A percentile compares a stretch with the other conserved stretches of the same genome.
Conservation (phyloP, 2,113 vertebrate species). For the Catharus fuscescens region DNA sequence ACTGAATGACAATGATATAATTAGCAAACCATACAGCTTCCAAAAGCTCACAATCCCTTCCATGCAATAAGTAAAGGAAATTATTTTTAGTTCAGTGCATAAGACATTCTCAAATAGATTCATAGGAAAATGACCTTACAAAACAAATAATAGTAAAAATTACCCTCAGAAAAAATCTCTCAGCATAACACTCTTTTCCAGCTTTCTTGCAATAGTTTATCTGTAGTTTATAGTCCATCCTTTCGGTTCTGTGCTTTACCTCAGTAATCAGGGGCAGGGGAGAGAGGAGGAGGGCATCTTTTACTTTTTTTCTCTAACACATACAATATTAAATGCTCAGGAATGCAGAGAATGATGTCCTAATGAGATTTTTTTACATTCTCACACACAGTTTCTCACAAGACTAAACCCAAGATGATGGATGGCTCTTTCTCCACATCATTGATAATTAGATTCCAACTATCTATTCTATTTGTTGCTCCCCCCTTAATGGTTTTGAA, state of each 20-base stretch:
- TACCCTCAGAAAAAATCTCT: neutral
- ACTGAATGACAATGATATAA: constrained; percentile 28
- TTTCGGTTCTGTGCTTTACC: neutral
- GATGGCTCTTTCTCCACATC: neutral
- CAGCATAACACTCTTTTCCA: neutral
- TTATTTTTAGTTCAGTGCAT: constrained; percentile 5
- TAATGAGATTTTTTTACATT: neutral
- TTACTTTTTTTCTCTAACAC: neutral
- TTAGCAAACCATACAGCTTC: constrained; percentile 42
- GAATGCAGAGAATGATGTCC: neutral
- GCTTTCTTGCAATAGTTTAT: neutral
- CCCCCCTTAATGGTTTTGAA: neutral
- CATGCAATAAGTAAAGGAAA: neutral
- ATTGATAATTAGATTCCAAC: neutral
- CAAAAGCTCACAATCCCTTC: constrained; percentile 12
- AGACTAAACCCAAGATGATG: neutral
- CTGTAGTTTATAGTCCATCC: neutral
- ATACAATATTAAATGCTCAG: neutral
- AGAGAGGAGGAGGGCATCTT: neutral
- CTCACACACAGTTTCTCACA: neutral
- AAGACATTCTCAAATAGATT: neutral
- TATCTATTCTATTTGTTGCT: neutral
- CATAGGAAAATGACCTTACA: neutral
- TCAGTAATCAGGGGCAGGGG: neutral
- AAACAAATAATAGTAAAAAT: neutral